Evolutionary conservation across 2,888 invertebrate genomes (phyloP).

Genomic region (Xestia sexstrigata): DNA sequence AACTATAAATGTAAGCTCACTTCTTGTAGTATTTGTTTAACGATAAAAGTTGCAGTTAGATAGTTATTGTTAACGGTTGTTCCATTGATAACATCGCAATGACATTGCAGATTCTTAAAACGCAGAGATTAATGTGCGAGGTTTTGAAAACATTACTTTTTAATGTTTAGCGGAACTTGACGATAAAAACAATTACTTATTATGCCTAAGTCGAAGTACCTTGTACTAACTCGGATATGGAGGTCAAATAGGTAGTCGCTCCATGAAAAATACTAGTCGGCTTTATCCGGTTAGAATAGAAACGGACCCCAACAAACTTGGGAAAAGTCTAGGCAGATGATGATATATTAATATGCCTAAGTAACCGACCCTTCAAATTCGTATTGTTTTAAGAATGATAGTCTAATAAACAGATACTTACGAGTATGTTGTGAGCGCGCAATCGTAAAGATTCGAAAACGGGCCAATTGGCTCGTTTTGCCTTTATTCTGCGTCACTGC

Average conservation of each 20-base stretch:
- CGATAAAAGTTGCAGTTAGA: constrained; percentile 18
- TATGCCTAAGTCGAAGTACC: neutral
- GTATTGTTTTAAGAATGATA: no score
- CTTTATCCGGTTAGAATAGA: no score
- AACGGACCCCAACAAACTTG: neutral
- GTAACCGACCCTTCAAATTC: no score
- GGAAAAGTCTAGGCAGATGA: neutral
- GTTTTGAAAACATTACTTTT: neutral
- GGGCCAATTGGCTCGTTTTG: no score
- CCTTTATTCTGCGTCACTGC: no score
- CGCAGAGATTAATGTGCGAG: neutral
- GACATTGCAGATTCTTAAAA: constrained; percentile 31
- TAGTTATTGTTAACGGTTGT: constrained; percentile 19
- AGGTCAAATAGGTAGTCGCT: neutral
- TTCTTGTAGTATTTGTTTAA: constrained; percentile 10
- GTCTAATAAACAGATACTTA: no score
- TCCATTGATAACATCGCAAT: constrained; percentile 34
- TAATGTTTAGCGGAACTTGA: neutral
- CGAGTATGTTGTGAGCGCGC: no score
- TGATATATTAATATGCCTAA: neutral
- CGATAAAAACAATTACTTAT: neutral
- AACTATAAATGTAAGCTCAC: neutral
- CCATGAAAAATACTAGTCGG: neutral
- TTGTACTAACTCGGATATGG: no score
- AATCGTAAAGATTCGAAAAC: no score